Conservation (phyloP, 1,140 invertebrate species). For the Drosophila bocqueti region DNA sequence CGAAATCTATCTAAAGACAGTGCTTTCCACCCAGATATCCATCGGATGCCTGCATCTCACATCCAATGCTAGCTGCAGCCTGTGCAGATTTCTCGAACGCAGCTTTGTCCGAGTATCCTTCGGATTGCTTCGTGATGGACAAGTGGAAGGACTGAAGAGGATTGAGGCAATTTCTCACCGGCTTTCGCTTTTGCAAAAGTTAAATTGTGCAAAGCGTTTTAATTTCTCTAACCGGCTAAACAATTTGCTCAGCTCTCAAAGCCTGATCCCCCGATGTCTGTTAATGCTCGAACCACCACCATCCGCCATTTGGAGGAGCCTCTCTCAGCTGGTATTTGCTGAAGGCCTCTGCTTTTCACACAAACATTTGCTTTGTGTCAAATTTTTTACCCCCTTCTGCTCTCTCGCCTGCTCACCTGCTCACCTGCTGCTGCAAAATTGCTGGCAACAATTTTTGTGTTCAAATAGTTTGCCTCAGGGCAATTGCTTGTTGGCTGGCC, state of each 20-base stretch:
- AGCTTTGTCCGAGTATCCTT: slow-evolving; percentile 2
- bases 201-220: slow-evolving; percentile 49
- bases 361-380: slow-evolving; percentile 80
- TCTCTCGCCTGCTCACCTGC: slow-evolving; percentile 13
- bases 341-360: slow-evolving; percentile 63
- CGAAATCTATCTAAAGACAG: neutral
- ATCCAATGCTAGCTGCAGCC: neutral
- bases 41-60: neutral
- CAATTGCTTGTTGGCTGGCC: slow-evolving; percentile 62
- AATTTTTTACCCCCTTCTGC: slow-evolving; percentile 34
- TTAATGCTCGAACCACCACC: slow-evolving; percentile 9
- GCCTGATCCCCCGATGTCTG: slow-evolving; percentile 41
- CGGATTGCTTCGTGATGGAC: neutral
- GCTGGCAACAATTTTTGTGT: slow-evolving; percentile 67
- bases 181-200: slow-evolving; percentile 6
- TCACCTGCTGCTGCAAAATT: slow-evolving; percentile 27
- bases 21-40: neutral
- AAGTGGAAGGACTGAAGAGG: slow-evolving; percentile 1
- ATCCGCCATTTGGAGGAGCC: neutral
- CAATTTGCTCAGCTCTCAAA: slow-evolving; percentile 53
- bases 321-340: slow-evolving; percentile 46
- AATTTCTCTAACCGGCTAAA: slow-evolving; percentile 43
- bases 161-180: neutral
- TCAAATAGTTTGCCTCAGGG: slow-evolving; percentile 74
- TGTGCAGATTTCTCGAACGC: neutral